Base-by-base conservation (phyloP, 2,113 vertebrate genomes). In the Ictalurus furcatus region DNA sequence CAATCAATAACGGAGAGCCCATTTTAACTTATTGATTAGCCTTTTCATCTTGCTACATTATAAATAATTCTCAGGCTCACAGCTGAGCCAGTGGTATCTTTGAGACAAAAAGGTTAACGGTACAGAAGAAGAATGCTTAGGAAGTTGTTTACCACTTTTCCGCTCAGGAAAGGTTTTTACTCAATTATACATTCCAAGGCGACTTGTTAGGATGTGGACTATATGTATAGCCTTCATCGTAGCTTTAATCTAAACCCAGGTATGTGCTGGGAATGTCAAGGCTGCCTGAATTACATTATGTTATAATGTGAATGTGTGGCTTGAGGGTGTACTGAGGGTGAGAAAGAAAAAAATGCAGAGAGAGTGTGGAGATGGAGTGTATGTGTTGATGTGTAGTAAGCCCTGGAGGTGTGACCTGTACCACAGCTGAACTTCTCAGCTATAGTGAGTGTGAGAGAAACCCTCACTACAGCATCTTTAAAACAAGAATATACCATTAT, bases 11-110 rank as follows among this genome's bases (percentile, higher is more conserved):
- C 4, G 25, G 2, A 76, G n/a, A 84, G 87, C 80, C 56, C 73
- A 48, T 74, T 88, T 83, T 88, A 88, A 76, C 81, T 84, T 88
- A 88, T 88, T 63, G 87, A 88, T 88, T 88, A 88, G 67, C 81
- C 81, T 84, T 84, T 88, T 84, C 69, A 84, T 88, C 69, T 34
- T 37, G 67, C 40, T 61, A 58, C 28, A 83, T 76, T 84, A 74
- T 88, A 82, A 84, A 84, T 76, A 88, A 84, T 88, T 76, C 58
- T 40, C 6, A 67, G 87, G 76, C 54, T 52, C 37, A 76, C 40
- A 48, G 21, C 87, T 63, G 87, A 69, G 87, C 56, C 52, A 65
- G 65, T 40, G 79, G 52, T 54, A 48, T 69, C 28, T 44, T 71
- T n/a, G 37, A 40, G 56, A 56, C 69, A 61, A 82, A 65, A 88